Conservation (phyloP, 1,140 invertebrate species). For the Solenopsis invicta region DNA sequence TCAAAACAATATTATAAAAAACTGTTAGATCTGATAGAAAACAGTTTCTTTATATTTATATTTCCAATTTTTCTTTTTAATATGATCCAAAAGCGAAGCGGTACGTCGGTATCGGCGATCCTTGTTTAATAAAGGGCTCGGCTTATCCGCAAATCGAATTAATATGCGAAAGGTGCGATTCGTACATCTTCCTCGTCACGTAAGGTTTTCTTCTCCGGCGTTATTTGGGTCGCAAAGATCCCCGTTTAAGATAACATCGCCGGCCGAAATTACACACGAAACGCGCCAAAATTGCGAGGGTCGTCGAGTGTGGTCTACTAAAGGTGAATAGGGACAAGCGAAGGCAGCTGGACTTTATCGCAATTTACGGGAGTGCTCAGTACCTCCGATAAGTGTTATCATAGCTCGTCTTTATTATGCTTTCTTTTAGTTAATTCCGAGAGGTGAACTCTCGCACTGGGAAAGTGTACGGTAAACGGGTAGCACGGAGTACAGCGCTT, state of each 20-base stretch:
- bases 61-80: too few relatives aligned
- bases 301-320: background rate
- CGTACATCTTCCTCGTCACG: constrained; percentile 16
- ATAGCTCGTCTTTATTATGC: constrained; percentile 57
- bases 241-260: constrained; percentile 46
- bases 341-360: constrained; percentile 42
- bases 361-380: constrained; percentile 29
- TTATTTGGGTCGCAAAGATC: constrained; percentile 42
- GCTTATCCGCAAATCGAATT: constrained; percentile 7
- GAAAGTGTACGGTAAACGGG: background rate
- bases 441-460: background rate
- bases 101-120: too few relatives aligned
- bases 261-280: constrained; percentile 57
- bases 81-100: too few relatives aligned
- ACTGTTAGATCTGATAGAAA: too few relatives aligned
- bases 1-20: too few relatives aligned
- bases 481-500: background rate
- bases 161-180: constrained; percentile 21
- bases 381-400: constrained; percentile 59
- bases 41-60: too few relatives aligned
- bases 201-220: constrained; percentile 8
- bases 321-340: constrained; percentile 22
- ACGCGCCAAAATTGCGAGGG: constrained; percentile 45
- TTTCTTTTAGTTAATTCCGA: constrained; percentile 59
- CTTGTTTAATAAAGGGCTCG: background rate